These are phyloP conservation scores for Borostomias antarcticus DNA, from an alignment of 2,797 vertebrate genomes.

Conservation along the genomic window DNA sequence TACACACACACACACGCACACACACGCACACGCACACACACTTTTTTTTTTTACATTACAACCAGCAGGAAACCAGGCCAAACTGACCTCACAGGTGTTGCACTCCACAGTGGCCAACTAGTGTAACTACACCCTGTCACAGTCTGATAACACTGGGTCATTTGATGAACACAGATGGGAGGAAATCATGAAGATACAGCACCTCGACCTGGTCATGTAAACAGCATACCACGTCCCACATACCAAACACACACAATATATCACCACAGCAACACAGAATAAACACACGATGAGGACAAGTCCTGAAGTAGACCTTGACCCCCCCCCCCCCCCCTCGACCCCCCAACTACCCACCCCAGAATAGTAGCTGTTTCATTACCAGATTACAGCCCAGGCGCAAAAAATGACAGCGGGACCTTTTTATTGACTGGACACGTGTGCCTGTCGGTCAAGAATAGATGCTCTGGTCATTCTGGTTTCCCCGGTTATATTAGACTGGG, in stretches of 20 bases:
- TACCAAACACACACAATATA: too few relatives aligned
- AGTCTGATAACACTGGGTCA: too few relatives aligned
- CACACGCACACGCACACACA: not conserved
- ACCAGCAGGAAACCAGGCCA: not conserved
- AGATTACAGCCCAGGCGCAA: conserved; percentile 67
- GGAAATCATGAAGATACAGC: too few relatives aligned
- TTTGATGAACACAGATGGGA: not conserved
- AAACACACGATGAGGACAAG: not conserved
- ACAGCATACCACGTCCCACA: not conserved
- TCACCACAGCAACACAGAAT: too few relatives aligned
- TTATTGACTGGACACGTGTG: conserved; percentile 68
- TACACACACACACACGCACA: not conserved
- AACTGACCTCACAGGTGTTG: conserved; percentile 40
- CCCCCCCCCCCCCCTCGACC: not conserved
- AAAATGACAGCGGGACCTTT: conserved; percentile 62
- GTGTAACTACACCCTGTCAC: conserved; percentile 31
- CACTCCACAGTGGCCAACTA: conserved; percentile 37
- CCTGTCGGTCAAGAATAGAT: conserved; percentile 69
- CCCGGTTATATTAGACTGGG: conserved; percentile 44
- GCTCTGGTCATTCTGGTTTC: conserved; percentile 53
- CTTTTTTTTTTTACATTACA: not conserved
- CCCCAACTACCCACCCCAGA: conserved; percentile 52
- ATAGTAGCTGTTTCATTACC: conserved; percentile 74
- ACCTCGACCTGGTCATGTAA: not conserved
- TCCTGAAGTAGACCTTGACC: not conserved